Conservation (phyloP, 2,113 vertebrate species). For the Pangasianodon hypophthalmus region DNA sequence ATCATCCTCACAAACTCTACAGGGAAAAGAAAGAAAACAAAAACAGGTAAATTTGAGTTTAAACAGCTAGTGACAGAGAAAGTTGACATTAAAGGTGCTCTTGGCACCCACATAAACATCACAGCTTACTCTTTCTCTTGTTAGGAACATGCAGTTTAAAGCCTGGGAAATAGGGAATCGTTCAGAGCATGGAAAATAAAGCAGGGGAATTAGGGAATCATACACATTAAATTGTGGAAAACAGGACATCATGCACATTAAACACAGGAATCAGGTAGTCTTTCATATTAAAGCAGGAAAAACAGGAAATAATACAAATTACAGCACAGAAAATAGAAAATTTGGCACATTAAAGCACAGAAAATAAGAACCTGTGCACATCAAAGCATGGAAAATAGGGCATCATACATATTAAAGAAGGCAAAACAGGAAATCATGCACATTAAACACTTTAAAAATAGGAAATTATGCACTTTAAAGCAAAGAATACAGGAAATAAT, state of each 20-base stretch:
- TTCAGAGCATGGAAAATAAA: neutral
- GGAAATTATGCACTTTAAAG: neutral
- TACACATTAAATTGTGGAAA: neutral
- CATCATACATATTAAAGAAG: too few species aligned
- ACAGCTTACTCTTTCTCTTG: neutral
- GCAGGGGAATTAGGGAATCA: neutral
- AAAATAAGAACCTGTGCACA: neutral
- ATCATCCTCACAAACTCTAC: conserved; percentile 81
- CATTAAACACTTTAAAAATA: neutral
- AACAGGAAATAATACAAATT: neutral
- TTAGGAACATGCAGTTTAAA: neutral
- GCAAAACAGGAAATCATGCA: neutral
- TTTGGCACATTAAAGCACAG: neutral
- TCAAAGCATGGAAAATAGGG: neutral
- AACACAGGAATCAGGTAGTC: neutral
- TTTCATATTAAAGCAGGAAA: neutral
- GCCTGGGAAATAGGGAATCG: neutral
- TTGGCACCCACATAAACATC: neutral
- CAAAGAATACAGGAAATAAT: neutral
- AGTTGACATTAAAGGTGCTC: neutral
- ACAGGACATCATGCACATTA: neutral
- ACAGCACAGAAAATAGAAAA: neutral
- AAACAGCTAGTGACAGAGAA: neutral
- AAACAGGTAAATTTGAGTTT: neutral
- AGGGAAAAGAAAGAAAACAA: conserved; percentile 28